Conservation (phyloP, 2,888 invertebrate genomes). For the Deilephila elpenor region DNA sequence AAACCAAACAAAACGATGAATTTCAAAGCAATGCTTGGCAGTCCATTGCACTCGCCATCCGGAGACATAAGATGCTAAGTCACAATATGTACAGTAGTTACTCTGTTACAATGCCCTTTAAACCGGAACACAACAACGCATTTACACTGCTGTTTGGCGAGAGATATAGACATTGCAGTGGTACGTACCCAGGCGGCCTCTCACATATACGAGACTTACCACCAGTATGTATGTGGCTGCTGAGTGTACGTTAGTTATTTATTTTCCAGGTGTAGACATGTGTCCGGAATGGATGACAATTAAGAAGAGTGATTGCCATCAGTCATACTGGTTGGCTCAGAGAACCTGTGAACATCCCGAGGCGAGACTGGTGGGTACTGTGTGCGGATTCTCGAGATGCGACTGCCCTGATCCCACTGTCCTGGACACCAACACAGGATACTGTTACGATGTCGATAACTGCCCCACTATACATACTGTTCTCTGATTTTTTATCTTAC, state of each 20-base stretch:
- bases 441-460: constrained; percentile 68
- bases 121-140: too few species aligned
- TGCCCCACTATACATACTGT: constrained; percentile 60
- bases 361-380: constrained; percentile 55
- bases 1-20: too few species aligned
- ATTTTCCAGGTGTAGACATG: constrained; percentile 57
- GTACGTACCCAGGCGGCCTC: too few species aligned
- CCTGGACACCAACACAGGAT: constrained; percentile 61
- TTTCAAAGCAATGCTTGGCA: too few species aligned
- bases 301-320: constrained; percentile 53
- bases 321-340: constrained; percentile 61
- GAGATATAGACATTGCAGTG: too few species aligned
- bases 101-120: too few species aligned
- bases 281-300: constrained; percentile 68
- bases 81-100: too few species aligned
- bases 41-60: too few species aligned
- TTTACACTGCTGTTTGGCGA: too few species aligned
- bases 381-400: constrained; percentile 67
- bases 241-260: neutral
- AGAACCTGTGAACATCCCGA: constrained; percentile 65
- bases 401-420: constrained; percentile 64
- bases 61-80: too few species aligned
- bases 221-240: too few species aligned
- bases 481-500: constrained; percentile 28
- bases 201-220: too few species aligned